These are phyloP conservation scores for Melanotaenia boesemani DNA, from an alignment of 2,797 vertebrate genomes.

Conservation along the genomic window DNA sequence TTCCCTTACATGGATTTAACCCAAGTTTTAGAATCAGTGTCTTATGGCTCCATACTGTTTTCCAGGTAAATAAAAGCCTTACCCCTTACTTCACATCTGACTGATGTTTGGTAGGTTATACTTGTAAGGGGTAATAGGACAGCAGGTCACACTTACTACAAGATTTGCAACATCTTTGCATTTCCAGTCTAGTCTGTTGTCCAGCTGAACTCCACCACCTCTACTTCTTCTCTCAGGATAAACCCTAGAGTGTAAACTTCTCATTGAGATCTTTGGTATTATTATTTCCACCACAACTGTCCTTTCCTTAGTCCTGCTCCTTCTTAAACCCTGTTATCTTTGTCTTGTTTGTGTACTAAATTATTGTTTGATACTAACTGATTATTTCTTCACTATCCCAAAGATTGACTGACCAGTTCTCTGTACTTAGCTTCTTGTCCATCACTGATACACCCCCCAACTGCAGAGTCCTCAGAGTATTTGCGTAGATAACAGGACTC, in stretches of 20 bases:
- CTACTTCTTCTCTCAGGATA: no score
- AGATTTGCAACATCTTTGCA: no score
- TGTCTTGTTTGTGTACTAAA: not conserved
- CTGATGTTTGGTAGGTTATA: not conserved
- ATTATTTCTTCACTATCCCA: no score
- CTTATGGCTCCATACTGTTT: no score
- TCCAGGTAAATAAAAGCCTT: not conserved
- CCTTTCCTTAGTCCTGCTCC: no score
- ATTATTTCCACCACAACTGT: no score
- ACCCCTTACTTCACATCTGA: not conserved
- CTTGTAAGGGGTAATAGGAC: not conserved
- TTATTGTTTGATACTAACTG: no score
- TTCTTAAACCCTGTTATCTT: not conserved
- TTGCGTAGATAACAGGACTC: not conserved
- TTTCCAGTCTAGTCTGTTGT: no score
- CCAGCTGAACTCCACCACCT: no score
- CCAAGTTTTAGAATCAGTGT: not conserved
- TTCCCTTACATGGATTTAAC: not conserved
- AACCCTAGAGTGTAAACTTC: no score
- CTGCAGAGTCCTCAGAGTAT: not conserved
- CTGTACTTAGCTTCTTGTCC: not conserved
- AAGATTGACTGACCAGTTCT: not conserved
- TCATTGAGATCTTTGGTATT: no score
- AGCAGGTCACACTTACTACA: not conserved
- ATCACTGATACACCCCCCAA: not conserved